Conservation (phyloP, 2,888 invertebrate species). For the Busseola fusca region DNA sequence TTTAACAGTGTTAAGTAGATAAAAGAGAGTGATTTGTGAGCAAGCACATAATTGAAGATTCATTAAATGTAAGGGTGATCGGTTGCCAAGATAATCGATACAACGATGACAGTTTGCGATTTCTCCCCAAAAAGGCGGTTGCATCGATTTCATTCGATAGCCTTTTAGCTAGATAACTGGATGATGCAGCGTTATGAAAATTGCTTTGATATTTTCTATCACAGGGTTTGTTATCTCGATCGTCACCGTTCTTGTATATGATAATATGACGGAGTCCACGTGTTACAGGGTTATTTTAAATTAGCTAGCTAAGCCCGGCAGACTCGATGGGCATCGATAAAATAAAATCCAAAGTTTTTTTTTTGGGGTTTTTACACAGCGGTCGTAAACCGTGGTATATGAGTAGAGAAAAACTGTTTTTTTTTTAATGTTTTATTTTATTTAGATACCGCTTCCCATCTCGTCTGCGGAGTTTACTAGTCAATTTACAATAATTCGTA, state of each 20-base stretch:
- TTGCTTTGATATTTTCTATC: constrained; percentile 38
- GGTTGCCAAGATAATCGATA: constrained; percentile 45
- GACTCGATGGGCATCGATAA: too few species aligned
- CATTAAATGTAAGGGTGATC: constrained; percentile 25
- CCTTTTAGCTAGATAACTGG: constrained; percentile 34
- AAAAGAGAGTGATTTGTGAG: constrained; percentile 23
- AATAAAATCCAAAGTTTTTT: too few species aligned
- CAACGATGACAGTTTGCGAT: constrained; percentile 47
- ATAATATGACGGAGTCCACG: constrained; percentile 3
- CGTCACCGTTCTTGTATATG: constrained; percentile 12
- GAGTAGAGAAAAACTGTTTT: too few species aligned
- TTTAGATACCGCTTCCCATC: too few species aligned
- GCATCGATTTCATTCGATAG: constrained; percentile 30
- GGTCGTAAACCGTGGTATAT: too few species aligned
- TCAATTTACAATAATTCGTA: background rate
- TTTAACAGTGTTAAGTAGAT: constrained; percentile 12
- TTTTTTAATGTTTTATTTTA: too few species aligned
- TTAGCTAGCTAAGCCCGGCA: too few species aligned
- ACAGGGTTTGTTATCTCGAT: constrained; percentile 15
- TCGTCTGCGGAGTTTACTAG: too few species aligned
- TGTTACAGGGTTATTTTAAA: background rate
- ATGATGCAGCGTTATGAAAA: constrained; percentile 56
- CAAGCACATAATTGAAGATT: constrained; percentile 16
- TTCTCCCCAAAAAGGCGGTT: constrained; percentile 15
- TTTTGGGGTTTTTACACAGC: too few species aligned